These are phyloP conservation scores for Papilio dardanus DNA, from an alignment of 1,140 invertebrate species.

Conservation along the genomic window DNA sequence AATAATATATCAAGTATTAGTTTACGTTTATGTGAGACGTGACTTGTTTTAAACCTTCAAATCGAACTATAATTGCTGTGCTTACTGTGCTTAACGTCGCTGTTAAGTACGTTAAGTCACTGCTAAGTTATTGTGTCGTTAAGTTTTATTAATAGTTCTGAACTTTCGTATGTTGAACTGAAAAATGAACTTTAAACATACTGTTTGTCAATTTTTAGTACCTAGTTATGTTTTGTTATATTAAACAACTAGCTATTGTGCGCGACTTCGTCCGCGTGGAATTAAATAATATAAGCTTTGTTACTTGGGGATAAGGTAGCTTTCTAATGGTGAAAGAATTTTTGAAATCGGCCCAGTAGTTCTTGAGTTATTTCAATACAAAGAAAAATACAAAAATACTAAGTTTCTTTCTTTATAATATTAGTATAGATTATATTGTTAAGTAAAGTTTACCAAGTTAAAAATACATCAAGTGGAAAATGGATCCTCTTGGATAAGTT, in stretches of 20 bases:
- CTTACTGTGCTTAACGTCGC: constrained; percentile 2
- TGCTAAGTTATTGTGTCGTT: constrained; percentile 18
- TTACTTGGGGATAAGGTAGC: too few species aligned
- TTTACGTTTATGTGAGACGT: constrained; percentile 8
- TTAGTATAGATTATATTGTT: background rate
- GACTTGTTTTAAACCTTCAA: constrained; percentile 2
- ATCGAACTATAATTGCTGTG: constrained; percentile 1
- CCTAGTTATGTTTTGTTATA: background rate
- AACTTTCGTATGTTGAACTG: background rate
- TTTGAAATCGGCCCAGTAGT: too few species aligned
- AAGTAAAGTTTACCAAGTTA: background rate
- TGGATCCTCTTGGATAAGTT: background rate
- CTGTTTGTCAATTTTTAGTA: background rate
- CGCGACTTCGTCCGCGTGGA: too few species aligned
- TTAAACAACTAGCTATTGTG: too few species aligned
- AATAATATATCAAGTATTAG: background rate
- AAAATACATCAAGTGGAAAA: background rate
- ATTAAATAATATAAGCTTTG: too few species aligned
- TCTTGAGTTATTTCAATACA: too few species aligned
- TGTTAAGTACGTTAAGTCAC: constrained; percentile 19
- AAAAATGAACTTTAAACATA: background rate
- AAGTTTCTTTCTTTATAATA: too few species aligned
- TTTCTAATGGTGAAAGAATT: too few species aligned
- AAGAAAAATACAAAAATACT: too few species aligned
- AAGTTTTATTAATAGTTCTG: constrained; percentile 16